Percentiles rank a stretch among this genome's conserved stretches.
Conservation (phyloP, 2,113 vertebrate genomes). For the Ammodytes dubius region DNA sequence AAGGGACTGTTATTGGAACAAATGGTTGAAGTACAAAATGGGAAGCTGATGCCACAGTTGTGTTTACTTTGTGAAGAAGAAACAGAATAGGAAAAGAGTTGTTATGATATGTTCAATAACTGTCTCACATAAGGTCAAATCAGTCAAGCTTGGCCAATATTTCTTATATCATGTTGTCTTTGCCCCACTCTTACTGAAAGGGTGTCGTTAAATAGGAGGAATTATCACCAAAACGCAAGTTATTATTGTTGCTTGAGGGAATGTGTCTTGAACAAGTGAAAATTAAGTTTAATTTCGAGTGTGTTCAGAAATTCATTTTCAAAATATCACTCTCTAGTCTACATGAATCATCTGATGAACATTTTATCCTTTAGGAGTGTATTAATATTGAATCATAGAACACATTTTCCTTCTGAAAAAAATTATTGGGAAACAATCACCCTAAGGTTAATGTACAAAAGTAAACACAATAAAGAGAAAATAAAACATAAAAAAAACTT, state of each 20-base stretch:
- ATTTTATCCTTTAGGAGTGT: neutral
- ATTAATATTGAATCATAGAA: constrained; percentile 19
- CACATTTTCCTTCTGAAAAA: neutral
- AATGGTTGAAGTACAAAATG: neutral
- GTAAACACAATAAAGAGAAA: neutral
- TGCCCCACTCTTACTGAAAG: neutral
- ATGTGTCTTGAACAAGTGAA: neutral
- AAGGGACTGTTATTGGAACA: neutral
- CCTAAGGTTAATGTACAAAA: constrained; percentile 8
- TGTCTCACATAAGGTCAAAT: neutral
- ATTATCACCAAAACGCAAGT: neutral
- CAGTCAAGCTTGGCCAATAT: neutral
- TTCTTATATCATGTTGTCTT: constrained; percentile 14
- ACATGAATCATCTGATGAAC: neutral
- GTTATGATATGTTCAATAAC: neutral
- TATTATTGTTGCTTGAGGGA: neutral
- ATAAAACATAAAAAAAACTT: too few relatives aligned
- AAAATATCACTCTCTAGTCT: neutral
- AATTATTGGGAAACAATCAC: neutral
- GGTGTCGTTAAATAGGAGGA: neutral
- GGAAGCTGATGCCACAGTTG: neutral
- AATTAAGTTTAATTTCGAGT: neutral
- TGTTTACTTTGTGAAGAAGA: constrained; percentile 9
- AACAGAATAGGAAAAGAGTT: neutral
- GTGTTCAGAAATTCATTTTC: neutral